phyloP scores from a whole-genome alignment of 2,888 invertebrate genomes.

The Flexamia atlantica region DNA sequence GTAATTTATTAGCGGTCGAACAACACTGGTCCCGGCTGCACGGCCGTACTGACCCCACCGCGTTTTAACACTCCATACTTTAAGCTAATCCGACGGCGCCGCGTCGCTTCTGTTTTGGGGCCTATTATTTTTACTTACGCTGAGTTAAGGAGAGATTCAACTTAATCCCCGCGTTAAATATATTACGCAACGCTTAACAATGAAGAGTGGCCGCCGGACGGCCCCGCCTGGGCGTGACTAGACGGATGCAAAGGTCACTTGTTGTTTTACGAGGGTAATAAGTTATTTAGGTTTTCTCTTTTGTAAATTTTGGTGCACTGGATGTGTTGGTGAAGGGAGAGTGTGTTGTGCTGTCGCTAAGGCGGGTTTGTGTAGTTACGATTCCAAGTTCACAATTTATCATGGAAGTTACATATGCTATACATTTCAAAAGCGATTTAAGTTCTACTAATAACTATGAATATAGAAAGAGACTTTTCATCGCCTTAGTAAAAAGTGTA shows the following conservation, averaged over 20 bases:
- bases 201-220: constrained; percentile 18
- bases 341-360: too few species aligned
- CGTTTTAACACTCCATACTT: constrained; percentile 48
- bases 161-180: constrained; percentile 40
- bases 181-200: constrained; percentile 33
- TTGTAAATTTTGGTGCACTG: too few species aligned
- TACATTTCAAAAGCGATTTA: too few species aligned
- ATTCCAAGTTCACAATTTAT: too few species aligned
- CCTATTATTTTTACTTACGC: constrained; percentile 46
- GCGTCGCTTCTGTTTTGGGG: constrained; percentile 41
- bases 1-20: too few species aligned
- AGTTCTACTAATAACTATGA: too few species aligned
- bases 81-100: constrained; percentile 34
- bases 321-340: too few species aligned
- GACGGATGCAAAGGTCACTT: constrained; percentile 38
- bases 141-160: constrained; percentile 32
- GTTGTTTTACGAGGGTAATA: constrained; percentile 19
- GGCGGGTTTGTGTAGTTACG: too few species aligned
- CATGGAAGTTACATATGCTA: too few species aligned
- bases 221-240: neutral
- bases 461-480: too few species aligned
- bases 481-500: too few species aligned
- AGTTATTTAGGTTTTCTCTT: constrained; percentile 5
- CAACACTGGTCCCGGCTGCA: neutral
- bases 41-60: too few species aligned